Conservation (phyloP, 1,140 invertebrate species). For the Dinothrombium tinctorium region DNA sequence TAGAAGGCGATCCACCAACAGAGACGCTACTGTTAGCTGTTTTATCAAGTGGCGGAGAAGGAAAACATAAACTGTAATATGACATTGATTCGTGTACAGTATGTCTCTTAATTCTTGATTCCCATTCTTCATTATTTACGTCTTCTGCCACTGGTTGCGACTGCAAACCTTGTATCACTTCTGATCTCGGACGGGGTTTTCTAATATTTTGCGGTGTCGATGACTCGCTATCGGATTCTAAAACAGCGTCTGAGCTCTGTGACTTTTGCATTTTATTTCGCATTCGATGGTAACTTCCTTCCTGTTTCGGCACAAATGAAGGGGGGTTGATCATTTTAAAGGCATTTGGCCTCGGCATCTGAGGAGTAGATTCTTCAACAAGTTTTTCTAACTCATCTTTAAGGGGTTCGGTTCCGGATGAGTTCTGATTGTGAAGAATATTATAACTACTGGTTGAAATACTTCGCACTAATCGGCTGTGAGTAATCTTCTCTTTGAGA, state of each 20-base stretch:
- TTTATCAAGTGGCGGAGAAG: conserved; percentile 6
- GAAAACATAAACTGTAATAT: conserved; percentile 12
- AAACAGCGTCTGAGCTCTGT: conserved; percentile 16
- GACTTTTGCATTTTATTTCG: conserved; percentile 15
- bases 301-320: not conserved
- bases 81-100: conserved; percentile 11
- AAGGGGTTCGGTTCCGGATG: not conserved
- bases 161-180: conserved; percentile 1
- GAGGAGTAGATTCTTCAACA: too few relatives aligned
- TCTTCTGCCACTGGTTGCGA: not conserved
- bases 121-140: not conserved
- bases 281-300: not conserved
- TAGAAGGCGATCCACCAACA: not conserved
- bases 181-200: conserved; percentile 3
- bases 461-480: conserved; percentile 15
- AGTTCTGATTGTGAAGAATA: conserved; percentile 12
- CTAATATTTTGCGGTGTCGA: conserved; percentile 10
- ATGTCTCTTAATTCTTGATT: conserved; percentile 7
- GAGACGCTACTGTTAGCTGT: not conserved
- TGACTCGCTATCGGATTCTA: conserved; percentile 14
- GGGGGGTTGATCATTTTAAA: not conserved
- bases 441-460: conserved; percentile 16
- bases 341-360: not conserved
- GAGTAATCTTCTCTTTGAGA: conserved; percentile 12
- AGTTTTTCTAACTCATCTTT: not conserved